phyloP scores from a whole-genome alignment of 2,797 vertebrate genomes.

The Phrynocephalus vlangalii region DNA sequence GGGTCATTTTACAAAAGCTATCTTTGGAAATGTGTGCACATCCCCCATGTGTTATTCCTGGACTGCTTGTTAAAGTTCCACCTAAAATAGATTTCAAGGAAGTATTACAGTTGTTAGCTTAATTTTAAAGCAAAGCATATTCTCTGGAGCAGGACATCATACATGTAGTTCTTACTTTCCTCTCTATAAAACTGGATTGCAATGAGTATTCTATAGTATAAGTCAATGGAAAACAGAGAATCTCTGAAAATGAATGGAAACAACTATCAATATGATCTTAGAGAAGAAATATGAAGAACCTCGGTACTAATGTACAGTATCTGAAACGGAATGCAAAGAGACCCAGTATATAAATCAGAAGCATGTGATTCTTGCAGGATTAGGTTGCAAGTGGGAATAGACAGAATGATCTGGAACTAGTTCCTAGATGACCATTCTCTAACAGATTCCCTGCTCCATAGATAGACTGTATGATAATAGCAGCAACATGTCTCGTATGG shows the following conservation, averaged over 20 bases:
- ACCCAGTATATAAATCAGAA: neutral
- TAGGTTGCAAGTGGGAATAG: neutral
- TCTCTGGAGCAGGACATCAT: neutral
- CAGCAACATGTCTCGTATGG: neutral
- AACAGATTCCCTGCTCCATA: neutral
- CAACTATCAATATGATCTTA: too few relatives aligned
- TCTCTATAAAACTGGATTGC: neutral
- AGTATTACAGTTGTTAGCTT: conserved; percentile 1
- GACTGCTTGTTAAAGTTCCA: conserved; percentile 30
- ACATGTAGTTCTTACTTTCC: neutral
- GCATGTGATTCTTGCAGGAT: neutral
- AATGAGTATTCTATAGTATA: neutral
- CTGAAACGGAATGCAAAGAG: too few relatives aligned
- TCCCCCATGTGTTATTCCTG: conserved; percentile 24
- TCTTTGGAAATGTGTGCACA: conserved; percentile 23
- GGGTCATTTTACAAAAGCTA: conserved; percentile 25
- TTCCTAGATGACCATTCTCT: neutral
- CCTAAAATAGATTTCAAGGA: neutral
- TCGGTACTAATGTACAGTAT: neutral
- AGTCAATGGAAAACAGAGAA: neutral
- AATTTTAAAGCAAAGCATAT: neutral
- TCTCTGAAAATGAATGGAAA: neutral
- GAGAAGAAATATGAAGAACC: neutral
- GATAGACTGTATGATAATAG: neutral
- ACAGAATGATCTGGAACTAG: neutral